Conservation (phyloP, 2,797 vertebrate species). For the Dendrocincla tyrannina region DNA sequence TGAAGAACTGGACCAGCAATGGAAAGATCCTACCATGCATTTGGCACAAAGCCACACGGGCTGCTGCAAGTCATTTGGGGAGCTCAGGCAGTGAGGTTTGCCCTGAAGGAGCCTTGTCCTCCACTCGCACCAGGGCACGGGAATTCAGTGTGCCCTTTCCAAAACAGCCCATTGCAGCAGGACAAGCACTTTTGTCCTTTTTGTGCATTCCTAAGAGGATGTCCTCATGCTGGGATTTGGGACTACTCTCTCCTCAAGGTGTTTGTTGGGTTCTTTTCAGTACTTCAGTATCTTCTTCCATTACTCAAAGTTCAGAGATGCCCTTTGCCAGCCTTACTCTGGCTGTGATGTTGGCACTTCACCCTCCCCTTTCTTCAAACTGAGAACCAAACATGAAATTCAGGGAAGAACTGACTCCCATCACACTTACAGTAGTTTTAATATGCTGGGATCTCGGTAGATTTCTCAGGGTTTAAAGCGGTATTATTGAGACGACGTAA, state of each 20-base stretch:
- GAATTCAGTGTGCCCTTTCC: background rate
- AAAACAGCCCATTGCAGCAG: background rate
- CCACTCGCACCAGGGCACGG: background rate
- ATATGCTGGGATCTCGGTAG: background rate
- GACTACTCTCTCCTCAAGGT: background rate
- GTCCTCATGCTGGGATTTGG: background rate
- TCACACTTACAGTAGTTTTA: slow-evolving; percentile 8
- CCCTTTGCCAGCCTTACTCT: background rate
- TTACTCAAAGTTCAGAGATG: background rate
- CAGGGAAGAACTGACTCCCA: background rate
- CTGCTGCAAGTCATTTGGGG: background rate
- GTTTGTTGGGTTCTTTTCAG: background rate
- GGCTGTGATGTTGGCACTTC: background rate
- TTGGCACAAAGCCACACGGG: background rate
- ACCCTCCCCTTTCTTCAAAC: background rate
- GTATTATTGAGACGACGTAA: background rate
- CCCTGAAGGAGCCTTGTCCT: background rate
- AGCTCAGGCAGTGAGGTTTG: background rate
- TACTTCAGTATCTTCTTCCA: background rate
- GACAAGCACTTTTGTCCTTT: background rate
- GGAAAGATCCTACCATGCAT: background rate
- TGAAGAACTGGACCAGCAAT: background rate
- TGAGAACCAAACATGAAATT: background rate
- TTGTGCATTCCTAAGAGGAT: background rate
- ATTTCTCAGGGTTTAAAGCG: slow-evolving; percentile 2